Percentiles rank a stretch among this genome's conserved stretches.
phyloP scores from a whole-genome alignment of 2,888 invertebrate genomes.

The Crioceris asparagi region DNA sequence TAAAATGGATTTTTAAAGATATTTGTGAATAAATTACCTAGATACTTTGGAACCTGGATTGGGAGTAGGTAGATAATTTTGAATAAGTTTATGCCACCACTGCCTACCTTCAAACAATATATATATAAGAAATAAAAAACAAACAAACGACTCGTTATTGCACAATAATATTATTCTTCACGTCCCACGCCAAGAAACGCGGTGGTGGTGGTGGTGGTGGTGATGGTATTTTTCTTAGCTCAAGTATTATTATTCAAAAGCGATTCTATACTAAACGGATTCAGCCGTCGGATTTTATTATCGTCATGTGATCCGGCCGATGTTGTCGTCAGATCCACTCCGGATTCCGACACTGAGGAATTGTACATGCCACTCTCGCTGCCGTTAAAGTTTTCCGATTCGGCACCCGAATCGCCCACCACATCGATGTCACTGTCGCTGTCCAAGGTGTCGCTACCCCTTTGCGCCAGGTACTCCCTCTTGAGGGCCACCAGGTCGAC shows the following conservation, averaged over 20 bases:
- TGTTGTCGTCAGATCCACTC: conserved; percentile 40
- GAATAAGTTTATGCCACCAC: too few species aligned
- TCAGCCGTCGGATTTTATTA: conserved; percentile 47
- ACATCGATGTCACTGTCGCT: conserved; percentile 75
- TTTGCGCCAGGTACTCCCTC: conserved; percentile 75
- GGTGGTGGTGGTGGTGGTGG: too few species aligned
- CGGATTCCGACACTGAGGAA: conserved; percentile 29
- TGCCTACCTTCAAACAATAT: too few species aligned
- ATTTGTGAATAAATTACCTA: too few species aligned
- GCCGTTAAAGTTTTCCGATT: conserved; percentile 51
- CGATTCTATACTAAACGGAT: conserved; percentile 87
- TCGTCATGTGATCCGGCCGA: conserved; percentile 27
- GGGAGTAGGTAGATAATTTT: too few species aligned
- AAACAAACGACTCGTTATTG: too few species aligned
- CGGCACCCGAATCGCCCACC: conserved; percentile 68
- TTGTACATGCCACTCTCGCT: conserved; percentile 34
- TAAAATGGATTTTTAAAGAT: too few species aligned
- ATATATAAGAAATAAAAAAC: too few species aligned
- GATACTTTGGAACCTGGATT: too few species aligned
- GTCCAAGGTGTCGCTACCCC: conserved; percentile 43
- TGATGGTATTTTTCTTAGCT: too few species aligned
- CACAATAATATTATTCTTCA: too few species aligned
- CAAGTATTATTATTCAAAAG: conserved; percentile 67
- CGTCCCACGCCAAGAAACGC: too few species aligned
- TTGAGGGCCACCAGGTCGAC: conserved; percentile 79